These are phyloP conservation scores for Motacilla alba DNA, from an alignment of 2,113 vertebrate species.

Conservation along the genomic window DNA sequence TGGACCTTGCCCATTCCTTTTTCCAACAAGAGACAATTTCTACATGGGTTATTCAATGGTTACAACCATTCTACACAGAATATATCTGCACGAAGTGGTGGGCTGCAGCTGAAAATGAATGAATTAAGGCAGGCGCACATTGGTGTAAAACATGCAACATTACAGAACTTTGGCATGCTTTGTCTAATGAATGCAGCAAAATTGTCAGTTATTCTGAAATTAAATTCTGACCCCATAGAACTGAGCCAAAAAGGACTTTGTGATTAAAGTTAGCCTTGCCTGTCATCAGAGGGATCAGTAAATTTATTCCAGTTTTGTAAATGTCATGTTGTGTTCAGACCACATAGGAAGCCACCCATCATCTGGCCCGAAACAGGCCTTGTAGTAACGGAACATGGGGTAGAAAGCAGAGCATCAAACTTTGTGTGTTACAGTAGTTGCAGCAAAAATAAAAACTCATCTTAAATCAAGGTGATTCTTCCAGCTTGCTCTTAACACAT, in stretches of 20 bases:
- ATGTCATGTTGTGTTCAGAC: not conserved
- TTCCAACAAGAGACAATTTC: not conserved
- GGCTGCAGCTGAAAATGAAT: not conserved
- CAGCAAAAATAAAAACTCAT: not conserved
- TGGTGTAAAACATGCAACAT: not conserved
- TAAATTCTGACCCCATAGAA: not conserved
- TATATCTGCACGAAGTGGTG: not conserved
- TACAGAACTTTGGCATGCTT: not conserved
- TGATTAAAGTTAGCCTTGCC: not conserved
- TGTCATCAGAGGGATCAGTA: not conserved
- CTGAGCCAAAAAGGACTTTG: not conserved
- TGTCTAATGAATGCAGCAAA: not conserved
- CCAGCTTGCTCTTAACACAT: not conserved
- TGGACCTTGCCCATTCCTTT: rapidly evolving
- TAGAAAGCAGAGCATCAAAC: not conserved
- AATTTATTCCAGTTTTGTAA: not conserved
- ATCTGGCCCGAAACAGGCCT: not conserved
- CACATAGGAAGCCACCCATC: not conserved
- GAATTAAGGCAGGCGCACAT: rapidly evolving
- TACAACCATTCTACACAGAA: not conserved
- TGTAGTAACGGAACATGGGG: not conserved
- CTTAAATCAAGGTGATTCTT: not conserved
- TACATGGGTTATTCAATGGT: not conserved
- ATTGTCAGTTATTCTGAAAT: not conserved
- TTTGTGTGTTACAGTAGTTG: not conserved